phyloP scores from a whole-genome alignment of 2,113 vertebrate genomes.

The Xiphophorus hellerii region DNA sequence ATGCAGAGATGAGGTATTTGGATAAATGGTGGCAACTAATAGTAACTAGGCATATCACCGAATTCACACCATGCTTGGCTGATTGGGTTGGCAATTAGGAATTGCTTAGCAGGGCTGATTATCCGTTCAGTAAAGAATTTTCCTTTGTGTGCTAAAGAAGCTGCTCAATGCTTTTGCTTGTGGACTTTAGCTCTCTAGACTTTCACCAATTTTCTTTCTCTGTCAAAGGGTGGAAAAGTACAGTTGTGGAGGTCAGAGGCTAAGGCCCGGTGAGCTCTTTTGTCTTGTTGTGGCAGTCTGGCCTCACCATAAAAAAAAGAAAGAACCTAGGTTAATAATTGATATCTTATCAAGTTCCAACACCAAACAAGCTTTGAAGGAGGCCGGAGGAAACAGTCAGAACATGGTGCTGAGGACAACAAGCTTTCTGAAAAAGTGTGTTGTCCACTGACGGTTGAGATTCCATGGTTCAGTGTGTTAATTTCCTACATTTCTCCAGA shows the following conservation, averaged over 20 bases:
- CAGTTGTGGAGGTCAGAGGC: conserved; percentile 42
- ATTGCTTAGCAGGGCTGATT: conserved; percentile 61
- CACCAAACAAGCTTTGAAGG: conserved; percentile 49
- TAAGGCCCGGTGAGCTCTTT: conserved; percentile 35
- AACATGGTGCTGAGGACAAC: conserved; percentile 15
- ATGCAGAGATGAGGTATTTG: conserved; percentile 1
- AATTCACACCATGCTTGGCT: conserved; percentile 49
- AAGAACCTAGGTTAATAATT: conserved; percentile 69
- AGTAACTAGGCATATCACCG: conserved; percentile 47
- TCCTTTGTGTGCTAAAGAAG: conserved; percentile 48
- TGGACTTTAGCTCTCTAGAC: conserved; percentile 50
- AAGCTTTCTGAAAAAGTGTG: no score
- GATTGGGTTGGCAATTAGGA: conserved; percentile 64
- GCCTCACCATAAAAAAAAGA: conserved; percentile 53
- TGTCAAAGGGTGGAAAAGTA: conserved; percentile 61
- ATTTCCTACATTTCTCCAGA: no score
- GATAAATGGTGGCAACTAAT: conserved; percentile 18
- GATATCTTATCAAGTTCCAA: conserved; percentile 72
- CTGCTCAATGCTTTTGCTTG: conserved; percentile 62
- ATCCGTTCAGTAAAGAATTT: conserved; percentile 50
- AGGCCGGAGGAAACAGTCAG: conserved; percentile 55
- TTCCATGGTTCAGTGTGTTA: no score
- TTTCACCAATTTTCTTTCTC: conserved; percentile 46
- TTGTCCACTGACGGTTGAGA: no score
- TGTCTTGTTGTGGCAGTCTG: conserved; percentile 67